Evolutionary conservation across 1,140 invertebrate species (phyloP), one percentile per base, ranked within the genome.

Genomic region (Lordiphosa stackelbergi): DNA sequence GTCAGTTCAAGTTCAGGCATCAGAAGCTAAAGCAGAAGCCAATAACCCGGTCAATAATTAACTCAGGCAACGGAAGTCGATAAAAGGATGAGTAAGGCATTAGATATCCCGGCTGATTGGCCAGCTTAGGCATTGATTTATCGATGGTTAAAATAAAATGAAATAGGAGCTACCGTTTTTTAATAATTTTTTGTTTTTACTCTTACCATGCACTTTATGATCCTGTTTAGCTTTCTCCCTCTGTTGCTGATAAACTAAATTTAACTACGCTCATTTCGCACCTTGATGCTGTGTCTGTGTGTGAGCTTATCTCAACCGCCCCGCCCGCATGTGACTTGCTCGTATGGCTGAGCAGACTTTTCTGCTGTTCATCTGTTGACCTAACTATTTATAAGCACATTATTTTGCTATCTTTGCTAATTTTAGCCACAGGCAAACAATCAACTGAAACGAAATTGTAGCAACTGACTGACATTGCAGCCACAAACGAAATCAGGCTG

Each of bases 361-460:
- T 79, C 56, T 57, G 57, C 46, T 31, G 28, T 31, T 31, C 28
- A 31, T 31, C 64, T 81, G 64, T 83, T 77, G 61, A 73, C 58
- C 49, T 42, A 84, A 84, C 77, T 83, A 83, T 84, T 83, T 73
- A 83, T 77, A 83, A 70, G 66, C 63, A 53, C 38, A 59, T 51
- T 79, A 61, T 58, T 65, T 55, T 56, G 55, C 69, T 83, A 84
- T 83, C 78, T 84, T 59, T 53, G 66, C 77, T 83, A 83, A 84
- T 62, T 83, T 77, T 83, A 84, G 77, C 28, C 2, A 60, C 42
- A 57, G 55, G 53, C 66, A 83, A 81, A 71, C 52, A 60, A 59
- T 42, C 42, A 43, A 56, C 45, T 42, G 43, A 43, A 59, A 46
- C 35, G 46, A 74, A 81, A 59, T 58, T 64, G 38, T 56, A 64